phyloP scores from a whole-genome alignment of 2,797 vertebrate species.

The Oryzias dopingdopingensis region DNA sequence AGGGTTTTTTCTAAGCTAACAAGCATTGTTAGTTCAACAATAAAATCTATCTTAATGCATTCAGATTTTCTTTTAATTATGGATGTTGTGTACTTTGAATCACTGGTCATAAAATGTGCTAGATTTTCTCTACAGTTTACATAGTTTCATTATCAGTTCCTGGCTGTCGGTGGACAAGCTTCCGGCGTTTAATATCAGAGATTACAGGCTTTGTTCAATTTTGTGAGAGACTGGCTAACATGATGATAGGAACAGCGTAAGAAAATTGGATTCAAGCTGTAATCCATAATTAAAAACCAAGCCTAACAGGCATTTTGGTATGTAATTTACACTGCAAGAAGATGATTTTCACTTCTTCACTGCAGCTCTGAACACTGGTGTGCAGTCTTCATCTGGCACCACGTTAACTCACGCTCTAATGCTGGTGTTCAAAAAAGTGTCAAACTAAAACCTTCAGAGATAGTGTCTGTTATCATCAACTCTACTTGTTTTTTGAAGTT shows the following conservation, averaged over 20 bases:
- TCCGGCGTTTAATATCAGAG: conserved; percentile 3
- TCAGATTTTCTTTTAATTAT: neutral
- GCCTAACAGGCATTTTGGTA: conserved; percentile 4
- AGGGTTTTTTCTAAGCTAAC: too few relatives aligned
- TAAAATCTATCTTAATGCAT: too few relatives aligned
- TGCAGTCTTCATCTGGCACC: too few relatives aligned
- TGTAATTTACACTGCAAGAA: neutral
- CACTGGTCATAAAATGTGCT: neutral
- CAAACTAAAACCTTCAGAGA: too few relatives aligned
- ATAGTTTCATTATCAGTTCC: neutral
- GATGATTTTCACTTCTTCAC: conserved; percentile 17
- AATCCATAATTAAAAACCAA: conserved; percentile 31
- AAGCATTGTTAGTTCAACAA: too few relatives aligned
- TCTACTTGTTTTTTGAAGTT: too few relatives aligned
- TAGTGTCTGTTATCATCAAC: too few relatives aligned
- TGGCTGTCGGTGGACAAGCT: conserved; percentile 8
- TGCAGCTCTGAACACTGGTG: neutral
- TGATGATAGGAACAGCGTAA: conserved; percentile 6
- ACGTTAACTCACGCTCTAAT: too few relatives aligned
- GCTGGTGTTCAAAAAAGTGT: too few relatives aligned
- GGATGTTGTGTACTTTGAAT: too few relatives aligned
- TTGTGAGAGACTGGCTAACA: conserved; percentile 4
- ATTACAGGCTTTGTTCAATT: conserved; percentile 23
- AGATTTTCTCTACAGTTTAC: neutral
- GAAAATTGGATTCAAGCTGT: conserved; percentile 27